Conservation (phyloP, 2,888 invertebrate genomes). For the Heteropelma amictum region DNA sequence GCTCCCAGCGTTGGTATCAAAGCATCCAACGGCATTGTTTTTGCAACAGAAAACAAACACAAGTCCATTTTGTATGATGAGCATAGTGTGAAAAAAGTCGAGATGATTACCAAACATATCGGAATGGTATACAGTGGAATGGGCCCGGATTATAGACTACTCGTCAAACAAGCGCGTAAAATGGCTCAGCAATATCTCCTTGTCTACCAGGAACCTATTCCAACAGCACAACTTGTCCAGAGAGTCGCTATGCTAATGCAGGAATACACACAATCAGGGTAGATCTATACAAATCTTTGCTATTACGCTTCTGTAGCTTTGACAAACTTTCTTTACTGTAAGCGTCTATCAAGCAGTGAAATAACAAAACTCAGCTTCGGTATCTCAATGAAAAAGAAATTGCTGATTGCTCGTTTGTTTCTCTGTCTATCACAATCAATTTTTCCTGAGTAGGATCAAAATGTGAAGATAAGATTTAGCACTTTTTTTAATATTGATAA, state of each 20-base stretch:
- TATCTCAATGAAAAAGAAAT: too few species aligned
- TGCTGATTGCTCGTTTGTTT: too few species aligned
- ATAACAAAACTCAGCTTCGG: too few species aligned
- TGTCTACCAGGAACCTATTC: conserved; percentile 96
- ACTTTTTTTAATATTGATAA: too few species aligned
- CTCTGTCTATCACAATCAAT: too few species aligned
- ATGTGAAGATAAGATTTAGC: too few species aligned
- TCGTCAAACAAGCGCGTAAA: conserved; percentile 95
- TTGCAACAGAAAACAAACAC: conserved; percentile 99
- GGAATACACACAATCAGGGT: conserved; percentile 99
- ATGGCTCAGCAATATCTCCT: conserved; percentile 96
- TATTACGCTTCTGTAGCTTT: too few species aligned
- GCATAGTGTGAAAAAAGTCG: conserved; percentile 97
- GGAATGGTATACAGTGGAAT: conserved; percentile 99
- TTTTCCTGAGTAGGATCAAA: too few species aligned
- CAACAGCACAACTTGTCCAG: conserved; percentile 97
- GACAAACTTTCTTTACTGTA: too few species aligned
- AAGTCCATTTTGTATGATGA: conserved; percentile 98
- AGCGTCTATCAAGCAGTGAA: too few species aligned
- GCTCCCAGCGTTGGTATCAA: conserved; percentile 99
- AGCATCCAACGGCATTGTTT: conserved; percentile 98
- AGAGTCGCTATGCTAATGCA: conserved; percentile 98
- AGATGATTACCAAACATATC: conserved; percentile 95
- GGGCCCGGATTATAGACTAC: conserved; percentile 94
- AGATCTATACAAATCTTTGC: too few species aligned